These are phyloP conservation scores for Dermatophagoides farinae DNA, from an alignment of 1,140 invertebrate genomes.

Conservation along the genomic window DNA sequence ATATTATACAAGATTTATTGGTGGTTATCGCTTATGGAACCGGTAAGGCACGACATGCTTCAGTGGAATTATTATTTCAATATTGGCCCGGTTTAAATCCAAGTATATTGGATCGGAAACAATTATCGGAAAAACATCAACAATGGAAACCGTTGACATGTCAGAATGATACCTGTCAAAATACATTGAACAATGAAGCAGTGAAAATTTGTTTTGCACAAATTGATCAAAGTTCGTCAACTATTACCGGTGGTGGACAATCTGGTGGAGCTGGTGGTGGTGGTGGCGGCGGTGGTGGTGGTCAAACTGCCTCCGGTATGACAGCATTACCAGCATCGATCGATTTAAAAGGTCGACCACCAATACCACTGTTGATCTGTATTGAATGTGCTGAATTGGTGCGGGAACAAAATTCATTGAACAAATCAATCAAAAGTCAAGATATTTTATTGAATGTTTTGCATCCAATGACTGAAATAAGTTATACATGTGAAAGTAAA, in stretches of 20 bases:
- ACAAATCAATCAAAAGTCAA: slow-evolving; percentile 38
- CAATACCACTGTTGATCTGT: slow-evolving; percentile 72
- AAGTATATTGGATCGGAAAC: slow-evolving; percentile 68
- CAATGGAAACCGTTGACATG: slow-evolving; percentile 21
- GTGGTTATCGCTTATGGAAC: slow-evolving; percentile 94
- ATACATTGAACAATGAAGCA: slow-evolving; percentile 21
- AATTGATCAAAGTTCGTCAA: slow-evolving; percentile 35
- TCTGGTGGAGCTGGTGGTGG: not conserved
- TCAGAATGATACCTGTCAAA: slow-evolving; percentile 22
- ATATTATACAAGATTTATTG: slow-evolving; percentile 72
- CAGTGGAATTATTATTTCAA: slow-evolving; percentile 88
- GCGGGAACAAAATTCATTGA: slow-evolving; percentile 21
- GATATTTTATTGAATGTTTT: slow-evolving; percentile 70
- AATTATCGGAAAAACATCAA: slow-evolving; percentile 49
- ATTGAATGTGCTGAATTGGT: slow-evolving; percentile 88
- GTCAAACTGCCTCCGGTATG: not conserved
- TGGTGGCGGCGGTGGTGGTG: not conserved
- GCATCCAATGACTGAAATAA: slow-evolving; percentile 80
- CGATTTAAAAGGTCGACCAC: slow-evolving; percentile 37
- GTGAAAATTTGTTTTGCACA: slow-evolving; percentile 34
- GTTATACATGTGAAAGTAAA: slow-evolving; percentile 92
- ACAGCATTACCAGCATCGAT: not conserved
- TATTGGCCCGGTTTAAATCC: slow-evolving; percentile 98
- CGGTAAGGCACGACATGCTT: slow-evolving; percentile 62
- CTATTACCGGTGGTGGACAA: slow-evolving; percentile 25